Percentiles rank a stretch among this genome's conserved stretches.
Conservation (phyloP, 2,888 invertebrate genomes). For the Lingula anatina region DNA sequence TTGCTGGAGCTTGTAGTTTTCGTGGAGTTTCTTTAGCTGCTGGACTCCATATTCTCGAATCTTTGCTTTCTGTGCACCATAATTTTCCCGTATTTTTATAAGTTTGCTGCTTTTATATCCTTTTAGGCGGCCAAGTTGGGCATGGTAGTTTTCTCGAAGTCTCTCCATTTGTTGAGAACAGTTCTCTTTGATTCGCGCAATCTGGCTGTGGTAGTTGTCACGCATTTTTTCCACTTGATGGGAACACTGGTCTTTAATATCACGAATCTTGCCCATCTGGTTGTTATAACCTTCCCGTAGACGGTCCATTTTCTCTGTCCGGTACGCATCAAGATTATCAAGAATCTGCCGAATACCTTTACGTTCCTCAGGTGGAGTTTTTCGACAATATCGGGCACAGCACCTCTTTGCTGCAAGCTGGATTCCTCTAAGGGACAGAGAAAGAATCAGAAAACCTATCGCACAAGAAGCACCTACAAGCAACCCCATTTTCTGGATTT, state of each 20-base stretch:
- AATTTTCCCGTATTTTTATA: constrained; percentile 91
- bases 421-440: constrained; percentile 73
- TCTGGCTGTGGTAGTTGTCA: constrained; percentile 89
- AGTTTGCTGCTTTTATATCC: constrained; percentile 89
- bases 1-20: constrained; percentile 93
- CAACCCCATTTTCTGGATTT: constrained; percentile 78
- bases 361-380: constrained; percentile 49
- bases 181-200: constrained; percentile 81
- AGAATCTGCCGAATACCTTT: constrained; percentile 52
- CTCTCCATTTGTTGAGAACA: constrained; percentile 91
- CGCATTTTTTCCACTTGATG: constrained; percentile 65
- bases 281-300: constrained; percentile 40
- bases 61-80: constrained; percentile 89
- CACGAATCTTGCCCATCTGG: constrained; percentile 36
- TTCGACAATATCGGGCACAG: constrained; percentile 50
- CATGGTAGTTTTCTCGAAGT: constrained; percentile 85
- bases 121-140: constrained; percentile 81
- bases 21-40: constrained; percentile 80
- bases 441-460: constrained; percentile 71
- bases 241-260: constrained; percentile 37
- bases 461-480: constrained; percentile 77
- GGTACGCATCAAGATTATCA: constrained; percentile 42
- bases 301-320: constrained; percentile 32
- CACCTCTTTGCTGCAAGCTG: constrained; percentile 24
- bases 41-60: constrained; percentile 92